A percentile compares a stretch with the other conserved stretches of the same genome.
Evolutionary conservation across 2,797 vertebrate species (phyloP).

Genomic region (Neopelma chrysocephalum): DNA sequence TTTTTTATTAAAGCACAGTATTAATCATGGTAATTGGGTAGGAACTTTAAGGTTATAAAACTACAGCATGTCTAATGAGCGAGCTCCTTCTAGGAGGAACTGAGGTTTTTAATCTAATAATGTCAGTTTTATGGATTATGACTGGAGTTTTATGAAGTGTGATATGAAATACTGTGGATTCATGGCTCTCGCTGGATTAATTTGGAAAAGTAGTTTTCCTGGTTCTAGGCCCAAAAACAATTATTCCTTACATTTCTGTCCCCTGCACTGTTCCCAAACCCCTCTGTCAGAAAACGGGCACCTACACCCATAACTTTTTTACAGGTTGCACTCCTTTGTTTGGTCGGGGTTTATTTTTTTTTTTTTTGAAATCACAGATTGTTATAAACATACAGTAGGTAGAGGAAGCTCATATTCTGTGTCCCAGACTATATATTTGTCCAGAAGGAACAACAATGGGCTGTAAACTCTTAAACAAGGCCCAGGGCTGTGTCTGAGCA

Average conservation of each 20-base stretch:
- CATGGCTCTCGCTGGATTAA: constrained; percentile 73
- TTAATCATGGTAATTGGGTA: constrained; percentile 78
- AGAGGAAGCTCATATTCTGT: constrained; percentile 1
- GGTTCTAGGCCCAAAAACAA: constrained; percentile 71
- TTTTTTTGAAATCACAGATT: neutral
- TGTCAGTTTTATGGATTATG: constrained; percentile 74
- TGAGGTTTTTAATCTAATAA: constrained; percentile 75
- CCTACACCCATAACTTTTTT: constrained; percentile 38
- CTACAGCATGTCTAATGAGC: constrained; percentile 68
- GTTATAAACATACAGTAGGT: constrained; percentile 13
- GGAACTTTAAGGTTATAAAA: constrained; percentile 70
- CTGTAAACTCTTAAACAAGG: neutral
- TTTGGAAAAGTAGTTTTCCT: constrained; percentile 74
- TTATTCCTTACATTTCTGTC: constrained; percentile 69
- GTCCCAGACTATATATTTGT: neutral
- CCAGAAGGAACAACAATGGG: neutral
- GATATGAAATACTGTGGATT: constrained; percentile 74
- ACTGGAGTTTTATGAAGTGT: constrained; percentile 73
- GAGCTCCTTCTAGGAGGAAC: constrained; percentile 62
- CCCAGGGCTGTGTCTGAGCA: fast-evolving
- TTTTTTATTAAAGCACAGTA: constrained; percentile 70
- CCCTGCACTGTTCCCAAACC: constrained; percentile 48
- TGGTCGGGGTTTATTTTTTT: neutral
- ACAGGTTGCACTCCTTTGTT: constrained; percentile 43
- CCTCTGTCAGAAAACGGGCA: constrained; percentile 46